Evolutionary conservation across 2,888 invertebrate species (phyloP).

Genomic region (Phania funesta): DNA sequence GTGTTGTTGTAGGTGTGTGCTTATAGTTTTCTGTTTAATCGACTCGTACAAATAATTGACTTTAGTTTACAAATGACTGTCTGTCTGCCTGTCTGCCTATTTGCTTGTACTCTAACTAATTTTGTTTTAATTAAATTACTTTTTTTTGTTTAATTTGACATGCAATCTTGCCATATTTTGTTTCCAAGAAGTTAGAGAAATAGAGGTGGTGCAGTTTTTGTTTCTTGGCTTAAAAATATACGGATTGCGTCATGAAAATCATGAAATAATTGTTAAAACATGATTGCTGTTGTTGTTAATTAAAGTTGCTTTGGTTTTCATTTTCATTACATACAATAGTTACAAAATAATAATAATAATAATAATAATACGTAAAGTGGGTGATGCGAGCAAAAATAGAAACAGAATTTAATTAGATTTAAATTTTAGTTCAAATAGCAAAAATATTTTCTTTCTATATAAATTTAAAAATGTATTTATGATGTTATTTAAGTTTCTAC

Average conservation of each 20-base stretch:
- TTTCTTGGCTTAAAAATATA: constrained; percentile 20
- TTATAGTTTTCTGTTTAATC: neutral
- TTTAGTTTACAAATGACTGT: constrained; percentile 26
- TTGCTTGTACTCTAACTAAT: constrained; percentile 7
- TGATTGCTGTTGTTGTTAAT: constrained; percentile 19
- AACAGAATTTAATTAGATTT: too few species aligned
- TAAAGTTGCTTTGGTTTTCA: constrained; percentile 3
- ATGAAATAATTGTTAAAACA: constrained; percentile 23
- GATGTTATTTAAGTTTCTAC: too few species aligned
- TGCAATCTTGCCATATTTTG: constrained; percentile 49
- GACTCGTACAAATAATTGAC: constrained; percentile 5
- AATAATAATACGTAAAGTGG: too few species aligned
- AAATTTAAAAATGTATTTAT: too few species aligned
- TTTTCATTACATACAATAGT: too few species aligned
- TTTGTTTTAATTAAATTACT: constrained; percentile 29
- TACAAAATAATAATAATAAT: too few species aligned
- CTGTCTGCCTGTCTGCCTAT: constrained; percentile 8
- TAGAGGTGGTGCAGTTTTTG: neutral
- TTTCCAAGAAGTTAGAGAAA: constrained; percentile 21
- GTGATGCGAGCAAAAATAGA: too few species aligned
- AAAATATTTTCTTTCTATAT: too few species aligned
- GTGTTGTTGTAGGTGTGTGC: constrained; percentile 34
- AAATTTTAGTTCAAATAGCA: too few species aligned
- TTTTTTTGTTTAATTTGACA: constrained; percentile 36
- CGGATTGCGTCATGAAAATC: constrained; percentile 38